Conservation (phyloP, 2,113 vertebrate species). For the Carassius auratus region DNA sequence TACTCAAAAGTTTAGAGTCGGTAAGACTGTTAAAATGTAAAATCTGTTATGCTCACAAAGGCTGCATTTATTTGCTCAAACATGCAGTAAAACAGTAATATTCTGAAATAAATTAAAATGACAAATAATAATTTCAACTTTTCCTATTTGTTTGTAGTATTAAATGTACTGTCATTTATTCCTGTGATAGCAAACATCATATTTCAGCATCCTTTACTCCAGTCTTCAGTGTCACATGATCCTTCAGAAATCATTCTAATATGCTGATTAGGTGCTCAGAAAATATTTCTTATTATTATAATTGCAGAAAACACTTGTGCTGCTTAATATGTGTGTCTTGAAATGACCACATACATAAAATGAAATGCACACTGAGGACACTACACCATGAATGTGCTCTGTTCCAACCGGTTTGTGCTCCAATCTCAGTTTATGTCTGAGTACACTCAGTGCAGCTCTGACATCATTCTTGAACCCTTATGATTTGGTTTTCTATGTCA, state of each 20-base stretch:
- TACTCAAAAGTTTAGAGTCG: background rate
- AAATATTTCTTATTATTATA: background rate
- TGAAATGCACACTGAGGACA: too few relatives aligned
- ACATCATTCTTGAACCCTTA: conserved; percentile 67
- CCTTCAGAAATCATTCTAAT: too few relatives aligned
- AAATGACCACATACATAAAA: too few relatives aligned
- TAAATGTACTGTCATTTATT: background rate
- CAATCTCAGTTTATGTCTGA: conserved; percentile 61
- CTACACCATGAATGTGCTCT: too few relatives aligned
- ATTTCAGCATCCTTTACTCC: background rate
- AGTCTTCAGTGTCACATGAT: too few relatives aligned
- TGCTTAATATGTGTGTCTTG: background rate
- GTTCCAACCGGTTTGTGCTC: conserved; percentile 42
- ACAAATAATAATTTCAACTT: too few relatives aligned
- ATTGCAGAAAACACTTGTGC: background rate
- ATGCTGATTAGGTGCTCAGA: background rate
- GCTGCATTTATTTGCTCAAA: background rate
- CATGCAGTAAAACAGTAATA: background rate
- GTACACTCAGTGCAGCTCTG: conserved; percentile 65
- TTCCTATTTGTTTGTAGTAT: background rate
- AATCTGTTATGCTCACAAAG: background rate
- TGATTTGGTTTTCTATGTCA: conserved; percentile 59
- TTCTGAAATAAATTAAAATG: background rate
- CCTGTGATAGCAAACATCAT: background rate
- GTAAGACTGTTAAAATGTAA: background rate